A percentile compares a stretch with the other conserved stretches of the same genome.
Conservation (phyloP, 2,888 invertebrate genomes). For the Crioceris asparagi region DNA sequence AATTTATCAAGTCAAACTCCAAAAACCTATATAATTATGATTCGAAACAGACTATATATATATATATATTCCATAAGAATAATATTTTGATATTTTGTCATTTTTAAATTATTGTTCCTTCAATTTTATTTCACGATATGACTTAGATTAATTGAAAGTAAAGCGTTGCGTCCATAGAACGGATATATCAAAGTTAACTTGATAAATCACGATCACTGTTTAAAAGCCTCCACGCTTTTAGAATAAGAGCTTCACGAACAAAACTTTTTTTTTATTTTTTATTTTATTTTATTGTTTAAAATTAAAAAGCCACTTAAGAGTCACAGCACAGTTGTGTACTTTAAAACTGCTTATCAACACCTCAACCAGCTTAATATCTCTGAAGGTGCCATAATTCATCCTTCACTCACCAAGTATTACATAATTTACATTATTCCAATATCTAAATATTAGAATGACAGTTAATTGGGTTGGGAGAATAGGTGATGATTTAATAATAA, state of each 20-base stretch:
- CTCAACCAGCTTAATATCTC: no score
- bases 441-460: no score
- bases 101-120: slow-evolving; percentile 20
- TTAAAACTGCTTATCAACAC: slow-evolving; percentile 32
- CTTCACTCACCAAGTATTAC: no score
- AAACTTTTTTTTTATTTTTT: slow-evolving; percentile 30
- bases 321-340: slow-evolving; percentile 48
- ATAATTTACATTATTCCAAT: no score
- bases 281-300: slow-evolving; percentile 37
- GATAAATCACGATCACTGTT: slow-evolving; percentile 24
- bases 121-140: slow-evolving; percentile 22
- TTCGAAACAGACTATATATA: slow-evolving; percentile 7
- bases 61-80: slow-evolving; percentile 10
- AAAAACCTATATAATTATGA: no score
- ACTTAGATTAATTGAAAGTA: slow-evolving; percentile 16
- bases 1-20: slow-evolving; percentile 11
- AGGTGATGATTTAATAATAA: no score
- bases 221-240: slow-evolving; percentile 32
- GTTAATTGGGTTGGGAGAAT: no score
- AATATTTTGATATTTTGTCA: slow-evolving; percentile 11
- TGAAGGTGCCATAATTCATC: no score
- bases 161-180: slow-evolving; percentile 7
- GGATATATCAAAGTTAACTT: slow-evolving; percentile 16
- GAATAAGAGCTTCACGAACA: slow-evolving; percentile 32
- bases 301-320: slow-evolving; percentile 47